A percentile compares a stretch with the other conserved stretches of the same genome.
These are phyloP conservation scores for Zele albiditarsus DNA, from an alignment of 2,888 invertebrate genomes.

Conservation along the genomic window DNA sequence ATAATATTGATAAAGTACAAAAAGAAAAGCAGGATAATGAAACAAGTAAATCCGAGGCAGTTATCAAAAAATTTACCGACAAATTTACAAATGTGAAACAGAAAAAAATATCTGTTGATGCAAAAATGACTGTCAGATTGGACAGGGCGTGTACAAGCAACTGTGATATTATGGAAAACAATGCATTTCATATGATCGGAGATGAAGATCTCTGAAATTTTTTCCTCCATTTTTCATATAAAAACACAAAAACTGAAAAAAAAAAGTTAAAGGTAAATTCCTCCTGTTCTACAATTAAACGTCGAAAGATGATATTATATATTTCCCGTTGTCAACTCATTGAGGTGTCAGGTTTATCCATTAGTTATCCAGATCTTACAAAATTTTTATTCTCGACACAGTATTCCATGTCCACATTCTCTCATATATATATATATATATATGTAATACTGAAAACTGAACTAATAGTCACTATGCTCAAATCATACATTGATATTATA, in stretches of 20 bases:
- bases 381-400: conserved; percentile 25
- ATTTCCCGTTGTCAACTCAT: conserved; percentile 7
- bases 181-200: conserved; percentile 95
- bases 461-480: neutral
- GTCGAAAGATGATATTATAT: conserved; percentile 20
- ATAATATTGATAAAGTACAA: conserved; percentile 72
- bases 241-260: neutral
- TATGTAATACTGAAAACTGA: neutral
- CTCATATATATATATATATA: neutral
- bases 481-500: conserved; percentile 10
- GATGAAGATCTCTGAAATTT: conserved; percentile 82
- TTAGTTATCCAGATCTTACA: conserved; percentile 14
- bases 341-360: conserved; percentile 26
- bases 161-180: conserved; percentile 87
- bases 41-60: conserved; percentile 74
- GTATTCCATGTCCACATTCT: neutral
- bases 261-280: conserved; percentile 10
- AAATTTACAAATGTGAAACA: conserved; percentile 82
- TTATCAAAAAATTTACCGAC: conserved; percentile 84
- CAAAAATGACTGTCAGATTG: conserved; percentile 51
- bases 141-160: conserved; percentile 58
- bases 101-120: conserved; percentile 76
- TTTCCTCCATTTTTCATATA: conserved; percentile 74
- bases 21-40: conserved; percentile 49
- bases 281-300: neutral